Evolutionary conservation across 2,888 invertebrate genomes (phyloP), one percentile per base, ranked within the genome.

Genomic region (Orgyia antiqua): DNA sequence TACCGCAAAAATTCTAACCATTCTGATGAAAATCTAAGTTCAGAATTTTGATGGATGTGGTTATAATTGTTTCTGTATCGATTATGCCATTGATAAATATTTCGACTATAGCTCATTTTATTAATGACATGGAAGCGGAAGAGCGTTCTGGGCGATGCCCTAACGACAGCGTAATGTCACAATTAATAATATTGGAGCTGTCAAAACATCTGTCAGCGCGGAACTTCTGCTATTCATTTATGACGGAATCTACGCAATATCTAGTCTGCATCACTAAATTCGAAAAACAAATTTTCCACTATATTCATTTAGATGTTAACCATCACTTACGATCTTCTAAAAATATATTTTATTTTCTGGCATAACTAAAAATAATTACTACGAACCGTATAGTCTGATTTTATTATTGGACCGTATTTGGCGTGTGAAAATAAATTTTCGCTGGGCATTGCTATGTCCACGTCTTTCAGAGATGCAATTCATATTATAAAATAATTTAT

Each of bases 11-110:
- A 62, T 68, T 52, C 45, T 42, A 63, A 68, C 58, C 58, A 60
- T 62, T 41, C 40, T 64, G 58, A 51, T 56, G 58, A 59, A 52
- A 58, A 69, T 54, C 58, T 56, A 63, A 76, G 72, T 76, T 74
- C 69, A 78, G 72, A 75, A 78, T 82, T 77, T 83, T 84, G 86
- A 86, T 86, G 75, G 75, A 86, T 86, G 83, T 72, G 73, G 75
- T 86, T 86, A 84, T 86, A 86, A 86, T 86, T 86, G 84, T 86
- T 86, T 83, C 80, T 78, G 82, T 84, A 84, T 86, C 84, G 86
- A 86, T 86, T 84, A 86, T 86, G 84, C 82, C 84, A 84, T 83
- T 84, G 84, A 84, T 84, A 83, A 82, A 84, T 80, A 84, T 80
- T 83, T 75, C 76, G 75, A 78, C 83, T 77, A 84, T 84, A 79